Evolutionary conservation across 2,113 vertebrate genomes (phyloP), one percentile per base, ranked within the genome.

Genomic region (Macaca nemestrina): DNA sequence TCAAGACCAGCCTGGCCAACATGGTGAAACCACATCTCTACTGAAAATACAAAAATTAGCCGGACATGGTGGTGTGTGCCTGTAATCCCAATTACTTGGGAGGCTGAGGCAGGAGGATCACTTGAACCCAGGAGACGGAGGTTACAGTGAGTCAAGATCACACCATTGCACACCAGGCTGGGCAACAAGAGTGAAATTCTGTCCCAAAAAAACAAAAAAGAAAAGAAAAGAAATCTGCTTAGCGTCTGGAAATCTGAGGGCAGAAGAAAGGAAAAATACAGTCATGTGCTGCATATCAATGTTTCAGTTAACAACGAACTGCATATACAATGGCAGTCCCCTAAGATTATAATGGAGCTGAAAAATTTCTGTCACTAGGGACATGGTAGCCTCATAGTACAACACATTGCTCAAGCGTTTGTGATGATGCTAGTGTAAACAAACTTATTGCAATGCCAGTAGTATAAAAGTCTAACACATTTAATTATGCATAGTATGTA

Each of bases 31-130:
- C 61, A 12, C 2, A 0, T 14, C 27, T 64, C 61, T 64, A 32
- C 61, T 64, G 13, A 64, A 64, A 64, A 6, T 64, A 64, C 61
- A 64, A 64, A 64, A 64, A 32, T 64, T 64, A 64, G 27, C 61
- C 0, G 5, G 27, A 32, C 61, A 32, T 64, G 12, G 13, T 1
- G 12, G 12, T 32, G 27, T 6, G 0, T 2, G 6, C 27, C 61
- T 64, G 61, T 64, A 13, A 64, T 64, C 61, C 61, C 0, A 13
- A 64, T 12, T 64, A 64, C 61, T 30, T 6, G 27, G 27, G 27
- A 32, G 61, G 5, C 61, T 32, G 61, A 64, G 12, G 61, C 61
- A 64, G 61, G 27, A 32, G 61, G 30, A 32, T 64, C 61, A 64
- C 61, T 64, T 32, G 27, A 64, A 64, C 61, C 5, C 30, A 30